These are phyloP conservation scores for Arenaria interpres DNA, from an alignment of 2,113 vertebrate species.

Conservation along the genomic window DNA sequence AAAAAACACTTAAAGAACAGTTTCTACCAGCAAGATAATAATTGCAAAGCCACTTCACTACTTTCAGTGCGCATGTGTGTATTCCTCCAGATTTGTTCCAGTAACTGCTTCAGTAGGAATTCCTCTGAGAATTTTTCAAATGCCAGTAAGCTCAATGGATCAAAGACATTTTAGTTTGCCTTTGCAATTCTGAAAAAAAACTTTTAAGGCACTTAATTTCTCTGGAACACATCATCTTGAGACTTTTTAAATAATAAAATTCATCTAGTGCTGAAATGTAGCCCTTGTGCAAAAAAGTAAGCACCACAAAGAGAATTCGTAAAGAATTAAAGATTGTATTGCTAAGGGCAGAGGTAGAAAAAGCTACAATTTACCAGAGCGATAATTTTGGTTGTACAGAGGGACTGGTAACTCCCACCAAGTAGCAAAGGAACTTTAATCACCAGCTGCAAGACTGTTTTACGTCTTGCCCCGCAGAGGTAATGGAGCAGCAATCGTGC, in stretches of 20 bases:
- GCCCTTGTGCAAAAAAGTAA: neutral
- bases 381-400: neutral
- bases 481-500: fast-evolving
- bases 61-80: neutral
- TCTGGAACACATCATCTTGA: neutral
- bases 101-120: neutral
- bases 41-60: neutral
- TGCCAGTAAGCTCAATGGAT: neutral
- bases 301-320: neutral
- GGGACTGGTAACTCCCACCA: neutral
- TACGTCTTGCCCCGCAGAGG: neutral
- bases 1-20: neutral
- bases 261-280: neutral
- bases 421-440: neutral
- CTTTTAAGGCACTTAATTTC: neutral
- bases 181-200: neutral
- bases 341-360: neutral
- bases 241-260: neutral
- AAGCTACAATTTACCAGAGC: neutral
- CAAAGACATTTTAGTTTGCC: neutral
- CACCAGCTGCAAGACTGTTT: neutral
- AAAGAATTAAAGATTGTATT: neutral
- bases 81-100: neutral
- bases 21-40: neutral
- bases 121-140: neutral